phyloP scores from a whole-genome alignment of 2,888 invertebrate genomes.

The Thereva unica region DNA sequence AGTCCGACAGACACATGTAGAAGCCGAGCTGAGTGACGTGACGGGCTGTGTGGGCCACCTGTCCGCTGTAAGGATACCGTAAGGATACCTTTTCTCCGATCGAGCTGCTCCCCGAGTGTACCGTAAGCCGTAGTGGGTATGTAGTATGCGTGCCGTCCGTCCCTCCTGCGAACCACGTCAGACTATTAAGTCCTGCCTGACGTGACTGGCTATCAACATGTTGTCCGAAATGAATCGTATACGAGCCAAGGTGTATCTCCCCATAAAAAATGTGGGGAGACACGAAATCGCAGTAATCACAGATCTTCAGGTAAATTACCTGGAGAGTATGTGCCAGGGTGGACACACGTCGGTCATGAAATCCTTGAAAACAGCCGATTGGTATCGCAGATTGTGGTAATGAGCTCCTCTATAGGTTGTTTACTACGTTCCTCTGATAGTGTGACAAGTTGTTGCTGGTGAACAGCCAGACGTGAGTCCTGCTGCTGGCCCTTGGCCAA shows the following conservation, averaged over 20 bases:
- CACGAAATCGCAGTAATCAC: constrained; percentile 29
- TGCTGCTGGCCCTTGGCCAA: not conserved
- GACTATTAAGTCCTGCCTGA: constrained; percentile 32
- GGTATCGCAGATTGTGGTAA: constrained; percentile 36
- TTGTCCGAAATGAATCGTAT: constrained; percentile 36
- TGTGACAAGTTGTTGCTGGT: constrained; percentile 36
- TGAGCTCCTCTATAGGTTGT: constrained; percentile 37
- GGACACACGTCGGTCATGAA: constrained; percentile 26
- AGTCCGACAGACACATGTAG: constrained; percentile 26
- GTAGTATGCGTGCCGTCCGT: constrained; percentile 17
- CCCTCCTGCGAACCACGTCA: not conserved
- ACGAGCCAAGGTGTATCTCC: constrained; percentile 30
- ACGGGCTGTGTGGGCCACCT: constrained; percentile 16
- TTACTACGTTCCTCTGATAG: constrained; percentile 16
- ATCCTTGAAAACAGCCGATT: constrained; percentile 37
- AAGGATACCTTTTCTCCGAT: constrained; percentile 2
- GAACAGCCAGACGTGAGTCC: not conserved
- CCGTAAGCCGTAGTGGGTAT: too few species aligned
- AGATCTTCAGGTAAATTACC: constrained; percentile 32
- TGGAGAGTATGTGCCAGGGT: constrained; percentile 24
- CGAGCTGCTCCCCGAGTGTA: constrained; percentile 17
- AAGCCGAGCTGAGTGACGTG: constrained; percentile 9
- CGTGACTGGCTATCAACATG: constrained; percentile 38
- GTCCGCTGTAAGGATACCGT: not conserved
- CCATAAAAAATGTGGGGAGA: constrained; percentile 29